Evolutionary conservation across 2,888 invertebrate genomes (phyloP), one percentile per base, ranked within the genome.

Genomic region (Stratiomys singularior): DNA sequence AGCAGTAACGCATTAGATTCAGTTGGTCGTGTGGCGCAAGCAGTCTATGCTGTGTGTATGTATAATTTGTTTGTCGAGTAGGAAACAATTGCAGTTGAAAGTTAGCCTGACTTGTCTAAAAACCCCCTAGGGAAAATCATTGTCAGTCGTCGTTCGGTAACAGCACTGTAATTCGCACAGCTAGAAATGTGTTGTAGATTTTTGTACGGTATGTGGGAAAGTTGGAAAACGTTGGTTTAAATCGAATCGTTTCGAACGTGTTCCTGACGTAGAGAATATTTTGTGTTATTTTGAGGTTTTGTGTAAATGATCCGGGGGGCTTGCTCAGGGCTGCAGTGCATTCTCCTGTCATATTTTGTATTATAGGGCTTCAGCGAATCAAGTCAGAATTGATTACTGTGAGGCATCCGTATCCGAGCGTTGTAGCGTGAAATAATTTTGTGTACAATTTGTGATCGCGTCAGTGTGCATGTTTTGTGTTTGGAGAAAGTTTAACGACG

Each of bases 401-500:
- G n/a, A n/a, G n/a, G 7, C 44, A 44, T 13, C 44, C 9, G 13
- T 13, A 9, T 44, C 44, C 44, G 44, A 13, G 44, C 44, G 9
- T 44, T 13, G 9, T 13, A n/a, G n/a, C 52, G 52, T 18, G n/a
- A 52, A 18, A 13, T 52, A 52, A 18, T 52, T 52, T 52, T 18
- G 52, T 52, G 52, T 52, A 9, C 52, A 13, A 18, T 15, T 52
- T 52, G 60, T 60, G 60, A 60, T 25, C 60, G 60, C 66, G 13
- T 37, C 63, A 11, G 11, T 4, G 37, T n/a, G 66, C 37, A 30
- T 25, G 69, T n/a, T 69, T 46, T 69, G 47, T 30, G 44, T 9
- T 37, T 13, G 18, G 66, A 37, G 66, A 66, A 66, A 66, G 66
- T 66, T 37, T 13, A 66, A n/a, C n/a, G n/a, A n/a, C n/a, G n/a